Evolutionary conservation across 2,888 invertebrate genomes (phyloP).

Genomic region (Clivina fossor): DNA sequence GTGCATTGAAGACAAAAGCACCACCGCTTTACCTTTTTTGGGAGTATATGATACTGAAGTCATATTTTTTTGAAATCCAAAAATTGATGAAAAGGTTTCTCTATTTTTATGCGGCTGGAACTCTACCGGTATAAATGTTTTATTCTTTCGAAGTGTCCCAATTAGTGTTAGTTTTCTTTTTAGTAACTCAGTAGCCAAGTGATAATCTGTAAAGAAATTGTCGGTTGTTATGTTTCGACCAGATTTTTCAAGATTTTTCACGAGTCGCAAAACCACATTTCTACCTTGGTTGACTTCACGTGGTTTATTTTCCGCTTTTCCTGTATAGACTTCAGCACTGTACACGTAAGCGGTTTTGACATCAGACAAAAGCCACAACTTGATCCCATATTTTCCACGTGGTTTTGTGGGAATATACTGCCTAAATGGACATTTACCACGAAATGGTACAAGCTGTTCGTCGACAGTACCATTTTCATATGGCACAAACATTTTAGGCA

Average conservation of each 20-base stretch:
- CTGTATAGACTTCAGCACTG: too few relatives aligned
- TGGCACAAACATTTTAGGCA: constrained; percentile 11
- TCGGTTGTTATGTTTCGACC: constrained; percentile 3
- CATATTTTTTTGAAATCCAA: constrained; percentile 4
- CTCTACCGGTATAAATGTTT: background rate
- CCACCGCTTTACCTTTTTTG: background rate
- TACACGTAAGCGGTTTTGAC: background rate
- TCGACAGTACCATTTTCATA: constrained; percentile 14
- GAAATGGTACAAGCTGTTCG: constrained; percentile 19
- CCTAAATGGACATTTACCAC: constrained; percentile 11
- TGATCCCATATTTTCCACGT: constrained; percentile 7
- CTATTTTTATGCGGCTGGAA: background rate
- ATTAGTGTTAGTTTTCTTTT: constrained; percentile 4
- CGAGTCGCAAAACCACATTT: constrained; percentile 25
- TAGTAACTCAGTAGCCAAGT: background rate
- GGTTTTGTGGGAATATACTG: constrained; percentile 18
- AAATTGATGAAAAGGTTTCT: background rate
- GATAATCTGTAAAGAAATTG: constrained; percentile 8
- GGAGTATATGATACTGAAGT: background rate
- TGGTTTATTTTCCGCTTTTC: constrained; percentile 5
- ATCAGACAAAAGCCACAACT: constrained; percentile 11
- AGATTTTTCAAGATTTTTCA: constrained; percentile 19
- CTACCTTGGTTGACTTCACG: constrained; percentile 1
- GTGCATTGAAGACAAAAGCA: background rate
- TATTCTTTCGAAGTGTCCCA: constrained; percentile 1